These are phyloP conservation scores for Axinella damicornis DNA, from an alignment of 37 sponge, comb jelly and placozoan species.

Conservation along the genomic window DNA sequence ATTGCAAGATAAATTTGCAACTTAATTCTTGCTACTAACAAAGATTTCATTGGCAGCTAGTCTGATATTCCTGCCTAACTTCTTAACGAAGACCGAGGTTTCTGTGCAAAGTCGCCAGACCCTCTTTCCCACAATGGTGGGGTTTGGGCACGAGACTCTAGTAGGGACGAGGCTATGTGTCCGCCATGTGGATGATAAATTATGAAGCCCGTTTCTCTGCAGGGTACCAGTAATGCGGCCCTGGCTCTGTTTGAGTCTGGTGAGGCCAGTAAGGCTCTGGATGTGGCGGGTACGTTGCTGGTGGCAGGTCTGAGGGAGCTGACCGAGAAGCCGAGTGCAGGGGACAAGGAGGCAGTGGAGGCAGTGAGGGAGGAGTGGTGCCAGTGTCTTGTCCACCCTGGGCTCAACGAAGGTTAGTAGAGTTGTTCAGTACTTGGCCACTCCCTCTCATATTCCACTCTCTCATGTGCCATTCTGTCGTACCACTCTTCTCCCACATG, in stretches of 20 bases:
- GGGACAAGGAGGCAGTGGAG: conserved; percentile 38
- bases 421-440: background rate
- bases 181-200: no score
- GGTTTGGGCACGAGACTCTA: no score
- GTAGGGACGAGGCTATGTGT: no score
- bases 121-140: no score
- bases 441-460: background rate
- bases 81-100: no score
- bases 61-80: no score
- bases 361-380: conserved; percentile 72
- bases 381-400: conserved; percentile 48
- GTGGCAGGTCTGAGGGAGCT: conserved; percentile 40
- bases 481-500: no score
- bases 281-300: conserved; percentile 18
- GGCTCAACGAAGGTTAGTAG: conserved; percentile 50
- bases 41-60: no score
- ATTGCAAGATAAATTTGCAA: no score
- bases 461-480: no score
- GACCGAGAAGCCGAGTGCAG: background rate
- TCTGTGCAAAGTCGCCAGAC: no score
- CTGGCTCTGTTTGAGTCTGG: conserved; percentile 24
- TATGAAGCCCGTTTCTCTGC: background rate
- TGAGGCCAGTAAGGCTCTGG: conserved; percentile 11
- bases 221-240: conserved; percentile 38
- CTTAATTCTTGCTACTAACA: no score